Conservation (phyloP, 2,888 invertebrate species). For the Euclidia mi region DNA sequence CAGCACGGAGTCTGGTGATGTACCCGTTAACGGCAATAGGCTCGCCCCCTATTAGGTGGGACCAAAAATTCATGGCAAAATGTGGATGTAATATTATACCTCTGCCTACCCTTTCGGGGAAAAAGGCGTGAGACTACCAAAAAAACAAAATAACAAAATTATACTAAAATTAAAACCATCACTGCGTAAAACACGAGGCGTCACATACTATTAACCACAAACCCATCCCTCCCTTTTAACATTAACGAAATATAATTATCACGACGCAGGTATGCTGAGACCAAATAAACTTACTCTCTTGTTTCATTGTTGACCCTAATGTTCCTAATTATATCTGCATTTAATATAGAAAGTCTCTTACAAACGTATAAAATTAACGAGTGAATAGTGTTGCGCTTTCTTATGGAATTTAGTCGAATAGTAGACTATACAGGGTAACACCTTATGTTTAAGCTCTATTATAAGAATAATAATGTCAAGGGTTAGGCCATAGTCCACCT, state of each 20-base stretch:
- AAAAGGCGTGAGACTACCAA: no score
- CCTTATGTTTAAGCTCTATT: no score
- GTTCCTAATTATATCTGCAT: slow-evolving; percentile 71
- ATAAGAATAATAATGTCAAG: no score
- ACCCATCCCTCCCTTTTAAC: slow-evolving; percentile 15
- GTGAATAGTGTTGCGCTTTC: slow-evolving; percentile 31
- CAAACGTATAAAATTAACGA: slow-evolving; percentile 79
- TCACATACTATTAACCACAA: slow-evolving; percentile 11
- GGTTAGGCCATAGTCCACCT: no score
- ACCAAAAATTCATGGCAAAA: no score
- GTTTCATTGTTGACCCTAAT: slow-evolving; percentile 60
- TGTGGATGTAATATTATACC: no score
- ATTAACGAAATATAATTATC: slow-evolving; percentile 43
- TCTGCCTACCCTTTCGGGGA: no score
- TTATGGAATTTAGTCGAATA: slow-evolving; percentile 6
- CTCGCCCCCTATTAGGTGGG: no score
- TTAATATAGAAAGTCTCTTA: slow-evolving; percentile 70
- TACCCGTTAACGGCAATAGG: no score
- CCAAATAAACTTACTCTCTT: slow-evolving; percentile 51
- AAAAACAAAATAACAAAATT: no score
- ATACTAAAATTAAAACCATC: no score
- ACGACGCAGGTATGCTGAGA: slow-evolving; percentile 34
- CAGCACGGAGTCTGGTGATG: no score
- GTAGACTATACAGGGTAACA: slow-evolving; percentile 15
- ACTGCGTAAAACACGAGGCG: neutral